Base-by-base conservation (phyloP, 2,797 vertebrate species). In the Setipinna tenuifilis region DNA sequence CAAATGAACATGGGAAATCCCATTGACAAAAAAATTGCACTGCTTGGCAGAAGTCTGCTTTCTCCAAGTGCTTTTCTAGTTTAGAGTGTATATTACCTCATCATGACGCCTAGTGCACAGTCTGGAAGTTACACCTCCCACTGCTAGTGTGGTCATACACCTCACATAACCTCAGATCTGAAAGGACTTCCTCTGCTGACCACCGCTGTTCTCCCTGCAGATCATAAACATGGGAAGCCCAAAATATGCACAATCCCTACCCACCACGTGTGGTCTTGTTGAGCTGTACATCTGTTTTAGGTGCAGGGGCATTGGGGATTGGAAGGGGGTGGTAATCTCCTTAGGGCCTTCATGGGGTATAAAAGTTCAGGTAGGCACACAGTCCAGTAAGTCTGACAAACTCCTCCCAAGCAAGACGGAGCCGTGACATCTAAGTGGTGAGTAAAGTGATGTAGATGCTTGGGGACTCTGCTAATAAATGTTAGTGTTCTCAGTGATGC, bases 291-390 rank as follows among this genome's bases (percentile, higher is more conserved):
- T 68, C 28, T 0, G 65, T 25, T 14, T 28, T 28, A 75, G 68
- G 31, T 41, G 31, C 31, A 41, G 68, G 68, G 31, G 68, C 31
- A 75, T 48, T 48, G 46, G 10, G 46, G 46, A 48, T 48, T 48
- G 46, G 46, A 10, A 4, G 46, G 10, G 46, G 3, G 46, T 10
- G 46, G 17, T 78, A 78, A 78, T 78, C 71, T 78, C 71, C 71
- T 78, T 78, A 78, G 71, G 71, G 71, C 31, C 71, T 78, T 16
- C 19, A 35, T 21, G 21, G 71, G 17, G 71, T 78, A 78, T 78
- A 78, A 44, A 78, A 44, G 71, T 44, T 35, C 23, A 5, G 17
- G 19, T 78, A 35, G 17, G 71, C 31, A 41, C 71, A 44, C 17
- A 14, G 14, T 78, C 31, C 16, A 44, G 71, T 78, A 41, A 41